Evolutionary conservation across 1,140 invertebrate genomes (phyloP).

Genomic region (Aradophagus sp.): DNA sequence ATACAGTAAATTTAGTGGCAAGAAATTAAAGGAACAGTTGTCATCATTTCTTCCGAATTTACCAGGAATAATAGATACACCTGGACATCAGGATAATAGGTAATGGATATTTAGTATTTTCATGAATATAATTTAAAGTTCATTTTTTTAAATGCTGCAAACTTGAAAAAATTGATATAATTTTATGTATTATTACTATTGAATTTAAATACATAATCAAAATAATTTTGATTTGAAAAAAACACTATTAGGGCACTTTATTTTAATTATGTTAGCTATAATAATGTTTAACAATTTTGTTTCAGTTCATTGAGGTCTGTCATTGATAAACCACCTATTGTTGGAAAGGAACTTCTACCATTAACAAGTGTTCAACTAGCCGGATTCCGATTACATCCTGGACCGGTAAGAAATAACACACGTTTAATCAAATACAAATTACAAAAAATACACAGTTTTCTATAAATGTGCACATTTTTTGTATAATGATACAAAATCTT

Average conservation of each 20-base stretch:
- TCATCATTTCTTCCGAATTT: constrained; percentile 96
- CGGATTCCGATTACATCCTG: constrained; percentile 96
- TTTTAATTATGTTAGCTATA: neutral
- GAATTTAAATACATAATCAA: no score
- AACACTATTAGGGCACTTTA: no score
- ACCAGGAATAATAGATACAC: constrained; percentile 94
- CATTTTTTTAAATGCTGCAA: no score
- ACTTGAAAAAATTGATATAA: no score
- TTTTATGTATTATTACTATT: no score
- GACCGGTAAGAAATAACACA: constrained; percentile 81
- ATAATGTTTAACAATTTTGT: constrained; percentile 16
- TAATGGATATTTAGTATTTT: constrained; percentile 63
- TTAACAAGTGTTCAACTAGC: constrained; percentile 91
- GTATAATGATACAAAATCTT: no score
- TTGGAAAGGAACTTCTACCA: constrained; percentile 93
- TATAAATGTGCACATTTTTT: no score
- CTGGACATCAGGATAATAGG: constrained; percentile 85
- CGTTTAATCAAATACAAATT: no score
- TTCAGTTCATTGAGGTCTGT: constrained; percentile 92
- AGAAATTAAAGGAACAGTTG: constrained; percentile 95
- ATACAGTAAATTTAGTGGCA: constrained; percentile 98
- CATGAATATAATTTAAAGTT: no score
- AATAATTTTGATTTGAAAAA: no score
- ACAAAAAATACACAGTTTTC: no score
- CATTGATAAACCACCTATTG: constrained; percentile 97